Evolutionary conservation across 2,113 vertebrate genomes (phyloP), one percentile per base, ranked within the genome.

Genomic region (Scortum barcoo): DNA sequence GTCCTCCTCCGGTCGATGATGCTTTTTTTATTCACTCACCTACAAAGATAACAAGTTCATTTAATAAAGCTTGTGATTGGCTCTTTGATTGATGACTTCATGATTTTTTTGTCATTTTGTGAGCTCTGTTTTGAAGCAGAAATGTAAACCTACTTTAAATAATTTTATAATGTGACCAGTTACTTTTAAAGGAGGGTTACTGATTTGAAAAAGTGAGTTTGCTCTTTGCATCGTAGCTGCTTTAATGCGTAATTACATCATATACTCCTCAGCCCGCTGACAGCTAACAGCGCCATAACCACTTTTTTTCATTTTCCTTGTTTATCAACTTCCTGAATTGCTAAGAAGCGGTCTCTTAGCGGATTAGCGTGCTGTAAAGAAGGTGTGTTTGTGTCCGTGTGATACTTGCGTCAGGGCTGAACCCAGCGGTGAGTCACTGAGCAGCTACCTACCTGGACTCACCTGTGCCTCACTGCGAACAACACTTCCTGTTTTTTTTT

Each of bases 401-500:
- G 22, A 76, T 60, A 10, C 10, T 28, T 28, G 54, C 24, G 22
- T 24, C 72, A 61, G n/a, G 56, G 19, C 26, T 28, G 63, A 76
- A 53, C 14, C 9, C 20, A 3, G n/a, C 20, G 2, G n/a, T 76
- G 80, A 81, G 28, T 84, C 86, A 69, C 54, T 12, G 19, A 72
- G 73, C 56, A 4, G 72, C 66, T 33, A 17, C 81, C 66, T 33
- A 17, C 81, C 33, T 76, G 76, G 80, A 10, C 60, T 68, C 13
- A 80, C 8, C 46, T 36, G 54, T 48, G 36, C 46, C 75, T 71
- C 79, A 62, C 13, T 28, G 26, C 14, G 0, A 0, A 36, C 63
- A 30, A 0, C 67, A 63, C 66, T 73, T 89, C 87, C 81, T 88
- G 73, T 78, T 87, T 85, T 48, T 76, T 40, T 13, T 70, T 78